Base-by-base conservation (phyloP, 2,113 vertebrate genomes). In the Leucopternis melanops region DNA sequence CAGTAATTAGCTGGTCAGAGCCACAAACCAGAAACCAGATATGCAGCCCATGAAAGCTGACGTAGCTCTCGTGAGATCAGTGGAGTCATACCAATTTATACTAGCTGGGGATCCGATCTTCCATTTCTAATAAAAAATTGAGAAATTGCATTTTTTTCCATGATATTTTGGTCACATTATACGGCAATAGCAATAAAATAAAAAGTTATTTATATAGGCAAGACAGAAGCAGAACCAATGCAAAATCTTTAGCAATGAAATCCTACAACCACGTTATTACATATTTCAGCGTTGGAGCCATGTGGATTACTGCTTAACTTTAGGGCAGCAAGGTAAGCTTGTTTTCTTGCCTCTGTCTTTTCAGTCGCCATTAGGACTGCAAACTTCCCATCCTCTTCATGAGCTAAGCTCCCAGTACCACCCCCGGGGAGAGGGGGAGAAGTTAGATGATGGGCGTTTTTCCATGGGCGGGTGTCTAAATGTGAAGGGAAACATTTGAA, bases 401-500 rank as follows among this genome's bases (percentile, higher is more conserved):
- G 66, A 88, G 42, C 49, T 81, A 14, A 72, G 55, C 78, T 88
- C 78, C 57, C 2, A 2, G 52, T 88, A 62, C 42, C 63, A 70
- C 66, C 75, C 82, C 54, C 62, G 69, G 93, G 91, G 95, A 92
- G 65, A 91, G 21, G 57, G 77, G 29, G 34, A 93, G 40, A 93
- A 88, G 62, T 81, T 59, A 72, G 44, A 75, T 38, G 6, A 81
- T 74, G 44, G 31, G n/a, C 55, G 42, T 84, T 96, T 92, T 85
- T 94, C 91, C 50, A 34, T 62, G 65, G 84, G 93, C 8, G 9
- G 92, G 86, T 88, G 62, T 82, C 81, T 92, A 77, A 63, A 92
- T 54, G 58, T 47, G 84, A 95, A 85, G 79, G 74, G 81, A 93
- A 92, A 95, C 92, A 94, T 95, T 57, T 87, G 81, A 74, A 93